Evolutionary conservation across 2,113 vertebrate genomes (phyloP).

Genomic region (Rhynchomys soricoides): DNA sequence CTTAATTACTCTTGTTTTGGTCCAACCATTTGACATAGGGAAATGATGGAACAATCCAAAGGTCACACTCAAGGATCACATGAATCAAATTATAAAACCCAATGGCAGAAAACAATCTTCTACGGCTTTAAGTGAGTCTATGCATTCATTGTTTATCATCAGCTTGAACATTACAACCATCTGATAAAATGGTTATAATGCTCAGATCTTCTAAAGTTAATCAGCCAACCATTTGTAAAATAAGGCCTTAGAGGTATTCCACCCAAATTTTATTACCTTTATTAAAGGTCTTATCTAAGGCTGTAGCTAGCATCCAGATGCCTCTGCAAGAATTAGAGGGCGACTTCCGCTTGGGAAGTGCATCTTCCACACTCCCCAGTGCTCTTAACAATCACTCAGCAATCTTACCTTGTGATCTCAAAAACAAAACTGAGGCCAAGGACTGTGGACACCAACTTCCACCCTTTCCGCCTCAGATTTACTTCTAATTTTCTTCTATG

Average conservation of each 20-base stretch:
- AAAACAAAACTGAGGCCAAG: background rate
- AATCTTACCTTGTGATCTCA: background rate
- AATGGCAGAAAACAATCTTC: background rate
- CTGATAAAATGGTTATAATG: background rate
- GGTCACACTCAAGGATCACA: background rate
- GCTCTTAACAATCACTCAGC: background rate
- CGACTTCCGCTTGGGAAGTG: background rate
- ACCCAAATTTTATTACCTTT: background rate
- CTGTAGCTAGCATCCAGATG: background rate
- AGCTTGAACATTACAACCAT: background rate
- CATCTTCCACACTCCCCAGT: background rate
- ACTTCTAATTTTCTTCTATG: background rate
- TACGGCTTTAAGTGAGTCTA: background rate
- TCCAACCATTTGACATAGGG: background rate
- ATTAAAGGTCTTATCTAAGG: background rate
- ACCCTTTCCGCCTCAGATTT: background rate
- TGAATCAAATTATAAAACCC: background rate
- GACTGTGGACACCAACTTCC: background rate
- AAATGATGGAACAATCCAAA: background rate
- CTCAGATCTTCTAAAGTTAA: background rate
- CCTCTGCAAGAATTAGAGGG: background rate
- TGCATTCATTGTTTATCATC: background rate
- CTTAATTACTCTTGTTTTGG: conserved; percentile 28
- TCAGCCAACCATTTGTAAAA: background rate
- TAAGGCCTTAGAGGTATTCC: background rate